These are phyloP conservation scores for Poecile atricapillus DNA, from an alignment of 2,113 vertebrate genomes.

Conservation along the genomic window DNA sequence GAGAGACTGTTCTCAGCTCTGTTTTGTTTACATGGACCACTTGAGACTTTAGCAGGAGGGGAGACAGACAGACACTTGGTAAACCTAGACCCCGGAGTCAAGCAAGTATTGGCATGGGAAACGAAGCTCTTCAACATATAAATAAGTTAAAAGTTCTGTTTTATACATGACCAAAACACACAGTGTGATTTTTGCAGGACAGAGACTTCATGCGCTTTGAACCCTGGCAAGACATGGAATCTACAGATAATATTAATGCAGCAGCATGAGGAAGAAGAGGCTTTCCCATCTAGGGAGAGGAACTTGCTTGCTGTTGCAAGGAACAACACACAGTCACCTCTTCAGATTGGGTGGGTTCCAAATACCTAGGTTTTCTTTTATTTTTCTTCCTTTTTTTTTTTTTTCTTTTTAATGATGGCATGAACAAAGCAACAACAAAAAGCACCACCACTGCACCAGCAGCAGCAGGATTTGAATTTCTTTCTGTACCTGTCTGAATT, in stretches of 20 bases:
- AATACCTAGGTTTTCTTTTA: background rate
- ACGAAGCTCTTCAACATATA: conserved; percentile 62
- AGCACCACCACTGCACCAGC: conserved; percentile 38
- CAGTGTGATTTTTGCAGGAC: conserved; percentile 47
- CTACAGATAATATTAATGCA: background rate
- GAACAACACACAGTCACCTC: conserved; percentile 14
- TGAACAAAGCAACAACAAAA: conserved; percentile 51
- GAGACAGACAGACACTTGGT: conserved; percentile 37
- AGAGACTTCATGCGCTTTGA: conserved; percentile 52
- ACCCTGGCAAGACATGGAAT: conserved; percentile 27
- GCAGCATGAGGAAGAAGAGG: background rate
- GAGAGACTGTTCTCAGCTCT: conserved; percentile 71
- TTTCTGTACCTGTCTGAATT: conserved; percentile 40
- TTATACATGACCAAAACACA: conserved; percentile 79
- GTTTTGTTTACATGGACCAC: conserved; percentile 83
- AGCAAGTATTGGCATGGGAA: conserved; percentile 29
- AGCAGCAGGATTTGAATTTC: conserved; percentile 36
- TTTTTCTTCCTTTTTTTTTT: background rate
- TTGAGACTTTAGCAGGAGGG: conserved; percentile 65
- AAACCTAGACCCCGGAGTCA: conserved; percentile 49
- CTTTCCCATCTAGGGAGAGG: conserved; percentile 17
- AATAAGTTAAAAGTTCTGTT: conserved; percentile 72
- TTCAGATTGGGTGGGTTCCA: conserved; percentile 57
- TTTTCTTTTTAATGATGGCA: conserved; percentile 36
- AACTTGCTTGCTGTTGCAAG: conserved; percentile 42